Evolutionary conservation across 2,797 vertebrate species (phyloP).

Genomic region (Crenichthys baileyi): DNA sequence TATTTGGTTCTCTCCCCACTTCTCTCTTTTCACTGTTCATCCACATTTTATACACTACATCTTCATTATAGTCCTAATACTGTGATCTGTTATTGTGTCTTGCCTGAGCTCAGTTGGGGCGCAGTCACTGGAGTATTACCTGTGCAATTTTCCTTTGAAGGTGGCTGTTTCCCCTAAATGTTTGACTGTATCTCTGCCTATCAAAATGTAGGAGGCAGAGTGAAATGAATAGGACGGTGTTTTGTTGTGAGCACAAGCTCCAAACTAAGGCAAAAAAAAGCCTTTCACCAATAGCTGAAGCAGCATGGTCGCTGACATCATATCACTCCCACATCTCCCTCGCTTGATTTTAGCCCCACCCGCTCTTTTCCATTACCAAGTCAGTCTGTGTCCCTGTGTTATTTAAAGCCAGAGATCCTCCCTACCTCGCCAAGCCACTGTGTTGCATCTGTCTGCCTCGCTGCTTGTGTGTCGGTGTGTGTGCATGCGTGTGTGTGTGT

Average conservation of each 20-base stretch:
- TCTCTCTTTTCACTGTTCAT: not conserved
- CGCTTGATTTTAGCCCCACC: slow-evolving; percentile 74
- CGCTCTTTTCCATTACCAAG: slow-evolving; percentile 77
- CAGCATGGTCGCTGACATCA: slow-evolving; percentile 78
- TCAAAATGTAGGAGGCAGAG: slow-evolving; percentile 37
- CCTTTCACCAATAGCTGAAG: slow-evolving; percentile 69
- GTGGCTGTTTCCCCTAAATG: not conserved
- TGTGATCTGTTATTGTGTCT: slow-evolving; percentile 3
- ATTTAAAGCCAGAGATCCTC: slow-evolving; percentile 82
- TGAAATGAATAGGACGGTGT: slow-evolving; percentile 49
- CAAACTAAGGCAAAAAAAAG: slow-evolving; percentile 45
- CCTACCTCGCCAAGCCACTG: slow-evolving; percentile 72
- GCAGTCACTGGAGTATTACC: not conserved
- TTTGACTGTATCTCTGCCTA: slow-evolving; percentile 18
- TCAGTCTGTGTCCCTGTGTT: slow-evolving; percentile 79
- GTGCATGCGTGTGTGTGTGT: slow-evolving; percentile 39
- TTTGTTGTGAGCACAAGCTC: slow-evolving; percentile 38
- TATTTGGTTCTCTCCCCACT: not conserved
- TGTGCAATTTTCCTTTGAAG: not conserved
- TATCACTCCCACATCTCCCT: slow-evolving; percentile 71
- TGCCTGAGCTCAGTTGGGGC: slow-evolving; percentile 12
- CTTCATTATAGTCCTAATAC: not conserved
- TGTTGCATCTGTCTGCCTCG: slow-evolving; percentile 79
- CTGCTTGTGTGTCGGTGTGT: slow-evolving; percentile 67
- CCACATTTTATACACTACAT: not conserved